Evolutionary conservation across 2,797 vertebrate species (phyloP), one percentile per base, ranked within the genome.

Genomic region (Heliangelus exortis): DNA sequence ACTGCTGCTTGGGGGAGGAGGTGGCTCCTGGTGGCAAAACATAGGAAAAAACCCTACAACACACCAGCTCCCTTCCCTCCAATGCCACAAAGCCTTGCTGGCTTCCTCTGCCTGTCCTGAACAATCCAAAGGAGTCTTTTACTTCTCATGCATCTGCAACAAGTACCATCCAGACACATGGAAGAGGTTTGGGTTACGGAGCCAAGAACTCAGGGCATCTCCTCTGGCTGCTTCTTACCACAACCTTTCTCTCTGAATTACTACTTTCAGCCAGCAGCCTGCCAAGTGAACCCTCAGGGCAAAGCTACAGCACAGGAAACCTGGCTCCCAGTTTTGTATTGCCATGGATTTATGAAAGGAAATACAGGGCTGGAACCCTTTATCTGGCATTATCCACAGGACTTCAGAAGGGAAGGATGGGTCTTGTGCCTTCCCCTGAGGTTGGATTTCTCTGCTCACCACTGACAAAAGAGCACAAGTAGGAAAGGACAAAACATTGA

Each of bases 1-100:
- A 10, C 12, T 11, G 3, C 4, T 31, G 39, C 45, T 7, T 17
- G 25, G n/a, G n/a, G 21, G 36, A 73, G 50, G 62, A 75, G n/a
- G 5, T 13, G 45, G 11, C 76, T 74, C 5, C 0, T 3, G 22
- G 58, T 36, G 71, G 48, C 21, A 61, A 58, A 81, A 51, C 21
- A 20, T 0, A 3, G 36, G 57, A 33, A 33, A 34, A 84, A 76
- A 62, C 1, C 25, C 39, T 25, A 0, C 0, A 2, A 5, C 0
- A 1, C 39, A 11, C 8, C 51, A 41, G 48, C 63, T 31, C 59
- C 2, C 1, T 18, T 53, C 28, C 66, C 65, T 65, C 26, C n/a
- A 17, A 5, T 3, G 59, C 39, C 57, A 6, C 57, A 4, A 1
- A 55, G 36, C 55, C 22, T 61, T 15, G 3, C 36, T 51, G 50